Base-by-base conservation (phyloP, 2,888 invertebrate genomes). In the Zele albiditarsus region DNA sequence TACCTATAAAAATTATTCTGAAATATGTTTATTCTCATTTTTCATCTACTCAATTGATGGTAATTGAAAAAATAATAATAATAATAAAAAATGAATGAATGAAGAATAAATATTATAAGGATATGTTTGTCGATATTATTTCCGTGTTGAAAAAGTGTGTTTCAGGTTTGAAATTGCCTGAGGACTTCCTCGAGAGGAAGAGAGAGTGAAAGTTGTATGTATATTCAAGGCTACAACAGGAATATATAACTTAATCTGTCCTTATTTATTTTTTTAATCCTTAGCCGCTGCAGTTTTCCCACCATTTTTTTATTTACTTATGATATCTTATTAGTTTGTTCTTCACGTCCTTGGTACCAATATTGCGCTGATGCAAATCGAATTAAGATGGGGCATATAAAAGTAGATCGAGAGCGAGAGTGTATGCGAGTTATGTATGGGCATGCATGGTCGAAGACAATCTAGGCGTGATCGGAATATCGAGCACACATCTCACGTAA, bases 361-460 rank as follows among this genome's bases (percentile, higher is more conserved):
- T 53, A 49, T 72, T 53, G 63, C 25, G 16, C 16, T n/a, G 27
- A 60, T 60, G 3, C 23, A 53, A 72, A 57, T 16, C 1, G 12
- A 46, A 49, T 31, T 23, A 28, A 38, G 5, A 28, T 65, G 31
- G 60, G 58, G 46, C 33, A 58, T 25, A 31, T 46, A 57, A 68
- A 75, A 75, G 71, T 75, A 53, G 75, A 75, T 75, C 67, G 71
- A 71, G 62, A 72, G 71, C 71, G 71, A 75, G 67, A 75, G 75
- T 75, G 67, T 68, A 63, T 49, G 20, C 57, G 38, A 67, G 57
- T 67, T 73, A 72, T 71, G 63, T 68, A 66, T 46, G 62, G 62
- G 27, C 38, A 67, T 63, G 6, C 20, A 38, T 70, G 31, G 66
- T 38, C 16, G 65, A 65, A 46, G 42, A 63, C 42, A 20, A 28